phyloP scores from a whole-genome alignment of 2,113 vertebrate genomes.

The Hippocampus barbouri region DNA sequence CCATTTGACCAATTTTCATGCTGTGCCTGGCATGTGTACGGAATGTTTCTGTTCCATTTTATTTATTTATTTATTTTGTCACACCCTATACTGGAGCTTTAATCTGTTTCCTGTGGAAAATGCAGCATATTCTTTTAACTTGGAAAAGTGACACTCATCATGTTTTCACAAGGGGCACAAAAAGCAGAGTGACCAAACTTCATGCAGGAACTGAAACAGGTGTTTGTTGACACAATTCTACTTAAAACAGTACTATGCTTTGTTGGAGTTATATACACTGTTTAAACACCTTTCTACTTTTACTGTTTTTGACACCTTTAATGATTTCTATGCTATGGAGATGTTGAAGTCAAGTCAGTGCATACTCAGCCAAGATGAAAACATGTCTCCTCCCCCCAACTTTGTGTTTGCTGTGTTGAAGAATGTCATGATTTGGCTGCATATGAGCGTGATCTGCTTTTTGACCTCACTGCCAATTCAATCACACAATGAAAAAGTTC shows the following conservation, averaged over 20 bases:
- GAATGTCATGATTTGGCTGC: neutral
- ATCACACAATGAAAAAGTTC: constrained; percentile 4
- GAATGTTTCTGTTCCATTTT: neutral
- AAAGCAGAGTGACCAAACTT: neutral
- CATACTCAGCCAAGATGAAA: neutral
- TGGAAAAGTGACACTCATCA: constrained; percentile 6
- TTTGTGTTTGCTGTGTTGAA: neutral
- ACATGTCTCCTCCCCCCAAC: neutral
- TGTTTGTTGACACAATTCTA: neutral
- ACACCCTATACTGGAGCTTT: neutral
- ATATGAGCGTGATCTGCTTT: neutral
- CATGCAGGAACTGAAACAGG: neutral
- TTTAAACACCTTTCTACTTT: too few species aligned
- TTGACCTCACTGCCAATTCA: constrained; percentile 1
- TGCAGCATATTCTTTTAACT: constrained; percentile 1
- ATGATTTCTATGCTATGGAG: neutral
- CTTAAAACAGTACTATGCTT: neutral
- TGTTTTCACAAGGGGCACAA: neutral
- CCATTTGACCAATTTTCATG: too few species aligned
- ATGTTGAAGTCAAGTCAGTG: neutral
- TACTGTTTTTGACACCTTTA: neutral
- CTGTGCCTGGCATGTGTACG: too few species aligned
- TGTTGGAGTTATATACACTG: neutral
- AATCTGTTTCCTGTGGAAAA: constrained; percentile 44
- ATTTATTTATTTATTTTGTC: neutral